Percentiles rank a stretch among this genome's conserved stretches.
Evolutionary conservation across 1,140 invertebrate species (phyloP).

Genomic region (Ditylenchus dipsaci): DNA sequence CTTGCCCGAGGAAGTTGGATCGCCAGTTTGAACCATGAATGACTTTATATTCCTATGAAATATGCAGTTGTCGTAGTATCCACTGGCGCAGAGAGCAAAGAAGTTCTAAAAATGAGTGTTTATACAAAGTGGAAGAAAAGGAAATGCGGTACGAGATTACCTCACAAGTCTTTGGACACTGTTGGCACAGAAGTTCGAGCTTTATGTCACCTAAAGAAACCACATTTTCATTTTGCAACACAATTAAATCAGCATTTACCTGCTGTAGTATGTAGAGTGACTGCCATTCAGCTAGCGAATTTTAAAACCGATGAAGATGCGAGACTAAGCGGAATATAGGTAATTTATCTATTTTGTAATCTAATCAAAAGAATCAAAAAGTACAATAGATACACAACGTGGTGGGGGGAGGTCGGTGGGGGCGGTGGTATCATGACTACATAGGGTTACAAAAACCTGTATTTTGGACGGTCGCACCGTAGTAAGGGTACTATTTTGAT

Average conservation of each 20-base stretch:
- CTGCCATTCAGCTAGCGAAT: constrained; percentile 66
- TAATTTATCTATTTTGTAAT: no score
- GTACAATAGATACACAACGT: no score
- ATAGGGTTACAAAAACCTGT: no score
- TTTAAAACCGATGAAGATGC: no score
- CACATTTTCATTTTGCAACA: not conserved
- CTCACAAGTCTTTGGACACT: constrained; percentile 87
- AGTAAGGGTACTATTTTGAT: no score
- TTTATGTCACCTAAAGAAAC: constrained; percentile 71
- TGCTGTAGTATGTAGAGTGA: constrained; percentile 92
- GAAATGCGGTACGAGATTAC: constrained; percentile 60
- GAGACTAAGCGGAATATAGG: no score
- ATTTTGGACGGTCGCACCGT: no score
- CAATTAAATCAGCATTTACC: constrained; percentile 61
- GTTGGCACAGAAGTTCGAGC: constrained; percentile 90
- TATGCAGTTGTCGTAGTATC: constrained; percentile 86
- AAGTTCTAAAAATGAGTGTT: constrained; percentile 75
- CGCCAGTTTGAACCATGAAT: constrained; percentile 94
- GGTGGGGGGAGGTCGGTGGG: no score
- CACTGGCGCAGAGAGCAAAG: constrained; percentile 85
- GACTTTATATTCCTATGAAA: constrained; percentile 98
- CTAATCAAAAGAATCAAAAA: no score
- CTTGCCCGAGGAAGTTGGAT: constrained; percentile 86
- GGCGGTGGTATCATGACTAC: no score
- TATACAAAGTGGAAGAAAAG: constrained; percentile 4